Evolutionary conservation across 2,888 invertebrate genomes (phyloP), one percentile per base, ranked within the genome.

Genomic region (Folsomia candida): DNA sequence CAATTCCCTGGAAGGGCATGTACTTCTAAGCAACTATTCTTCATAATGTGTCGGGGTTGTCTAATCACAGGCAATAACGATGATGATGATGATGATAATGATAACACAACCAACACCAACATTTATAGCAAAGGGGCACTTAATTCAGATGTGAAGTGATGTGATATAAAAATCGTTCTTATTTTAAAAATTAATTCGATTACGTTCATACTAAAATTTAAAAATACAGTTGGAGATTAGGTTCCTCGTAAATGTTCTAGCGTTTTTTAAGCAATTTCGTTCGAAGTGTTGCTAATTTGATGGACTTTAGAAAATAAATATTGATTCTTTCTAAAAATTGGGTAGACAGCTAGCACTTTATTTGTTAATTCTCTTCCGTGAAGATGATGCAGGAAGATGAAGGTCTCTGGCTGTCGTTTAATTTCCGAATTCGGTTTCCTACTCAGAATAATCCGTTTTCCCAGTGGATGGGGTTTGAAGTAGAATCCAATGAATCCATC

Each of bases 101-200:
- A 54, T 54, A 54, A 54, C 54, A 54, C n/a, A 54, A 54, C 54
- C 20, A 54, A 54, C 54, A 54, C 54, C 54, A 54, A 54, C 37
- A 37, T n/a, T n/a, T n/a, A n/a, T 37, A 37, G 37, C 37, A 37
- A 37, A 37, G 6, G 14, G 37, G 37, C 37, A 37, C n/a, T n/a
- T n/a, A n/a, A n/a, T n/a, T n/a, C n/a, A n/a, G n/a, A n/a, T n/a
- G n/a, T n/a, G n/a, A n/a, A n/a, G n/a, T n/a, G n/a, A n/a, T n/a
- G n/a, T n/a, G n/a, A n/a, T n/a, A n/a, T n/a, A n/a, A n/a, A n/a
- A n/a, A n/a, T n/a, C n/a, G n/a, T n/a, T n/a, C n/a, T n/a, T n/a
- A n/a, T n/a, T n/a, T n/a, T n/a, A n/a, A n/a, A n/a, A n/a, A n/a
- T 37, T 37, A 37, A 37, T 37, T 37, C 14, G 37, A 37, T 4